Percentiles rank a stretch among this genome's conserved stretches.
Evolutionary conservation across 2,113 vertebrate genomes (phyloP).

Genomic region (Amphiprion ocellaris): DNA sequence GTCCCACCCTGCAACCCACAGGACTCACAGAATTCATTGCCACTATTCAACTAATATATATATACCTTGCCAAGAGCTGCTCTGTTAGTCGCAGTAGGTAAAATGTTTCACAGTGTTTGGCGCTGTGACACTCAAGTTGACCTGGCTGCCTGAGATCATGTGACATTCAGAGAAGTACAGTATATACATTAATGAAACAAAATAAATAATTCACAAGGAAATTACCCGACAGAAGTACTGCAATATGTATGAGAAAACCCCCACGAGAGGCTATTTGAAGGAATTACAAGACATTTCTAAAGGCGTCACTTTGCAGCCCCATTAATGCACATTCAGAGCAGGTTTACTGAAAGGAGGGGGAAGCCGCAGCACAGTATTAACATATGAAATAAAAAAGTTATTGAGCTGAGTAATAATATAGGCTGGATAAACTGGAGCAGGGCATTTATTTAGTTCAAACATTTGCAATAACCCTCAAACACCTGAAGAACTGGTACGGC

Average conservation of each 20-base stretch:
- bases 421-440: too few relatives aligned
- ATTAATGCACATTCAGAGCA: constrained; percentile 25
- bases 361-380: too few relatives aligned
- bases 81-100: background rate
- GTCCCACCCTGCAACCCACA: too few relatives aligned
- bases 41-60: too few relatives aligned
- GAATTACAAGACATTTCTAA: constrained; percentile 31
- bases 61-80: background rate
- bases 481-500: too few relatives aligned
- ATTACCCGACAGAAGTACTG: constrained; percentile 25
- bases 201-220: constrained; percentile 57
- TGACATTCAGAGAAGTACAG: background rate
- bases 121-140: constrained; percentile 21
- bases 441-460: too few relatives aligned
- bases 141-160: constrained; percentile 9
- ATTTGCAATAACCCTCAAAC: too few relatives aligned
- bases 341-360: background rate
- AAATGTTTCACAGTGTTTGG: background rate
- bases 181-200: constrained; percentile 19
- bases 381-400: too few relatives aligned
- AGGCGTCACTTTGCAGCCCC: background rate
- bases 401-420: too few relatives aligned
- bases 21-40: too few relatives aligned
- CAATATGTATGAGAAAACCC: constrained; percentile 31
- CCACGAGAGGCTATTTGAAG: constrained; percentile 7